Evolutionary conservation across 2,888 invertebrate genomes (phyloP).

Genomic region (Didymodactylos carnosus): DNA sequence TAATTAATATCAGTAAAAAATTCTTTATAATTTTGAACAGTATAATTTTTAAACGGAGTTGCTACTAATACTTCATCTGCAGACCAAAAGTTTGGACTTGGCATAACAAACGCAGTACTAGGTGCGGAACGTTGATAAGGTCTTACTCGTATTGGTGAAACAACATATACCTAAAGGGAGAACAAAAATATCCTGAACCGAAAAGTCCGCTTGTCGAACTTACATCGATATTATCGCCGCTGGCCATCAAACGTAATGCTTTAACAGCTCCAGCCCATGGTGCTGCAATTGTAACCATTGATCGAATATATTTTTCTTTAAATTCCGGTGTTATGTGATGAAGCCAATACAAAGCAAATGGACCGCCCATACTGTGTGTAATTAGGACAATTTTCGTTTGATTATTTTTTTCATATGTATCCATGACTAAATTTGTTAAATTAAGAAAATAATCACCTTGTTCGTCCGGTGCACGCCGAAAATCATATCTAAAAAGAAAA

Average conservation of each 20-base stretch:
- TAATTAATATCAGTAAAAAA: slow-evolving; percentile 62
- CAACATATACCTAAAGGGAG: slow-evolving; percentile 36
- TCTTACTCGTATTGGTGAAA: slow-evolving; percentile 59
- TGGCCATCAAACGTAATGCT: slow-evolving; percentile 77
- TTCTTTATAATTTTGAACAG: slow-evolving; percentile 50
- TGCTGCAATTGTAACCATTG: slow-evolving; percentile 63
- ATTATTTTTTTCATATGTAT: slow-evolving; percentile 58
- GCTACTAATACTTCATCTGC: slow-evolving; percentile 54
- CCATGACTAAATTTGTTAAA: slow-evolving; percentile 59
- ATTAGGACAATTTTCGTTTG: slow-evolving; percentile 57
- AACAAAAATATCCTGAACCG: too few species aligned
- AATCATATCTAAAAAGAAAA: not conserved
- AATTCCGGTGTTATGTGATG: slow-evolving; percentile 53
- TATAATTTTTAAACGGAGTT: slow-evolving; percentile 58
- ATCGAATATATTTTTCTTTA: slow-evolving; percentile 70
- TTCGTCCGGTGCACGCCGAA: slow-evolving; percentile 39
- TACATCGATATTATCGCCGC: slow-evolving; percentile 40
- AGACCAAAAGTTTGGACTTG: slow-evolving; percentile 68
- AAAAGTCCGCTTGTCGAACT: slow-evolving; percentile 30
- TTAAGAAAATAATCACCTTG: slow-evolving; percentile 54
- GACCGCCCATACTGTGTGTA: slow-evolving; percentile 80
- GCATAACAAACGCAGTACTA: slow-evolving; percentile 83
- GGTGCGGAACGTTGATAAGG: slow-evolving; percentile 76
- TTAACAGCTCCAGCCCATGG: slow-evolving; percentile 92
- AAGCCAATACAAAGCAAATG: slow-evolving; percentile 48